Conservation (phyloP, 1,140 invertebrate genomes). For the Laupala kohalensis region DNA sequence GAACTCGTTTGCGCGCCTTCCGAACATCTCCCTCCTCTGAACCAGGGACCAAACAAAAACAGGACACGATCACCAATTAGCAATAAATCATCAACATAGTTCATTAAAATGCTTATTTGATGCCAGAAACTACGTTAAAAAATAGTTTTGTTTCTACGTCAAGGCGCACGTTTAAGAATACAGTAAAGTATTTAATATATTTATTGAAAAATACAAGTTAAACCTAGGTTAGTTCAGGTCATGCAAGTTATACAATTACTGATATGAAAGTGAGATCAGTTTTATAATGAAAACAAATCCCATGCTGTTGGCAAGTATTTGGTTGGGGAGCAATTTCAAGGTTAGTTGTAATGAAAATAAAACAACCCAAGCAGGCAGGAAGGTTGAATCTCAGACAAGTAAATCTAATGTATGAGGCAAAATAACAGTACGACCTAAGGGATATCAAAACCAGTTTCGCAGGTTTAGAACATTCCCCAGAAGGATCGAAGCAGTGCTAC, state of each 20-base stretch:
- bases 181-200: conserved; percentile 2
- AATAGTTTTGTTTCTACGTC: background rate
- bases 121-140: background rate
- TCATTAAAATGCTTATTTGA: background rate
- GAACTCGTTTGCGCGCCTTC: conserved; percentile 27
- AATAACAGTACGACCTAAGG: too few relatives aligned
- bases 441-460: too few relatives aligned
- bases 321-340: conserved; percentile 1
- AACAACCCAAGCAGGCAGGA: conserved; percentile 17
- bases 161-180: background rate
- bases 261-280: background rate
- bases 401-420: too few relatives aligned
- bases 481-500: too few relatives aligned
- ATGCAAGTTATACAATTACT: conserved; percentile 3
- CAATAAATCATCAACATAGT: background rate
- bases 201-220: conserved; percentile 1
- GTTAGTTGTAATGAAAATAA: conserved; percentile 13
- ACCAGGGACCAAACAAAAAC: conserved; percentile 13
- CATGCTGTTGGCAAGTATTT: conserved; percentile 8
- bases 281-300: conserved; percentile 4
- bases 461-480: too few relatives aligned
- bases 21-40: conserved; percentile 32
- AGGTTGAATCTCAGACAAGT: conserved; percentile 3
- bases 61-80: conserved; percentile 1
- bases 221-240: conserved; percentile 11